Evolutionary conservation across 2,888 invertebrate genomes (phyloP), one percentile per base, ranked within the genome.

Genomic region (Gnatocerus cornutus): DNA sequence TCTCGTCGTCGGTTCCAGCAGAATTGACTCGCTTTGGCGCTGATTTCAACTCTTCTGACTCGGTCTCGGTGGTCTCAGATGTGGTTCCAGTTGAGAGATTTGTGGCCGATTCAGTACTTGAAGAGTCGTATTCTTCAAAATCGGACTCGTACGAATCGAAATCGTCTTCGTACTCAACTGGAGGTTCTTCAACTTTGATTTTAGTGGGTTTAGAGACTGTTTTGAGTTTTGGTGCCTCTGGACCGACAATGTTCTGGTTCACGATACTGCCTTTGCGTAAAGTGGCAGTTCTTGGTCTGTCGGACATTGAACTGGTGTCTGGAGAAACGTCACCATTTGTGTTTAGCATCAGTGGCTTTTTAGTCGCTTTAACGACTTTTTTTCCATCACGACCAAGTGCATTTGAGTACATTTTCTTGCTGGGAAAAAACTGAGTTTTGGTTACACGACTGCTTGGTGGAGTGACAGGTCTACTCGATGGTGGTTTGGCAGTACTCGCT

Each of bases 141-240:
- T 89, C 89, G 0, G 88, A 88, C 77, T 88, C 88, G 75, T 88
- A 88, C 0, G 88, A 87, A 70, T 88, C 88, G 76, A 88, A 88
- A 77, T 88, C 88, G 76, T 88, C 88, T 46, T 88, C 88, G 73
- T 88, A 71, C 33, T 77, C 73, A 9, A 72, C 71, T 30, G 74
- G 59, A 12, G 63, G 29, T 58, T 73, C 67, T 10, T 68, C 62
- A 63, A 50, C 41, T 33, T 33, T 30, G 9, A 52, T 37, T 48
- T 71, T 70, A 12, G 79, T 76, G 13, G 73, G 79, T 3, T 2
- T 13, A 8, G n/a, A 37, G n/a, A 2, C 1, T 13, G 6, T 13
- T 12, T 41, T 41, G 6, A 53, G 41, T 48, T 71, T 70, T 8
- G 79, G 77, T 21, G 73, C 80, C 10, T 81, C 82, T 13, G 83